Base-by-base conservation (phyloP, 2,888 invertebrate genomes). In the Diaperis boleti region DNA sequence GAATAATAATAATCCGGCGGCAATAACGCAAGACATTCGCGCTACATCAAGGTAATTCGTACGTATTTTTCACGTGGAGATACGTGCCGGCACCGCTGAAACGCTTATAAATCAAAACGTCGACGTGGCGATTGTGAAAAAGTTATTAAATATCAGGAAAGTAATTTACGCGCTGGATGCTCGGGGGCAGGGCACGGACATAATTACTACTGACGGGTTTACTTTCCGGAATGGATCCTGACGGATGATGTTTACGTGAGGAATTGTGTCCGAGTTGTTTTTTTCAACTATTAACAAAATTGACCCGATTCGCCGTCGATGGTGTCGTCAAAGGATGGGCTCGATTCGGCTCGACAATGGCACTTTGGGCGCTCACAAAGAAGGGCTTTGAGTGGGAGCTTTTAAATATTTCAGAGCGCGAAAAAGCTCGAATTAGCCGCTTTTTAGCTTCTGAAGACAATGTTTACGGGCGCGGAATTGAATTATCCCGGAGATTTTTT, bases 141-240 rank as follows among this genome's bases (percentile, higher is more conserved):
- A 57, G 29, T 54, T 47, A 50, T 37, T 52, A 52, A 50, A 31
- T 39, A 55, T 55, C 39, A 45, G 35, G 42, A 17, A 45, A 31
- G 57, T 47, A 57, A 57, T 57, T 56, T 57, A 57, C 35, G 15
- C 41, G 35, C 57, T 57, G 15, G 57, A 47, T 18, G 11, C 45
- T 11, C 14, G 11, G 18, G 45, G 47, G 37, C 18, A 57, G 37
- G 35, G 41, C 55, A 52, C 56, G 54, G 63, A 67, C 57, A 60
- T 71, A 69, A 71, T 71, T 71, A 71, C 67, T 67, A 63, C 60
- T 62, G 68, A 69, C 66, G 61, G 52, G 56, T 59, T 61, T 67
- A 67, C 62, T 65, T 69, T 60, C 59, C 26, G 54, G 59, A 59
- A 59, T 50, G 56, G 7, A 62, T n/a, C 26, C 56, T 62, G 66